These are phyloP conservation scores for Vanessa tameamea DNA, from an alignment of 1,140 invertebrate species.

Conservation along the genomic window DNA sequence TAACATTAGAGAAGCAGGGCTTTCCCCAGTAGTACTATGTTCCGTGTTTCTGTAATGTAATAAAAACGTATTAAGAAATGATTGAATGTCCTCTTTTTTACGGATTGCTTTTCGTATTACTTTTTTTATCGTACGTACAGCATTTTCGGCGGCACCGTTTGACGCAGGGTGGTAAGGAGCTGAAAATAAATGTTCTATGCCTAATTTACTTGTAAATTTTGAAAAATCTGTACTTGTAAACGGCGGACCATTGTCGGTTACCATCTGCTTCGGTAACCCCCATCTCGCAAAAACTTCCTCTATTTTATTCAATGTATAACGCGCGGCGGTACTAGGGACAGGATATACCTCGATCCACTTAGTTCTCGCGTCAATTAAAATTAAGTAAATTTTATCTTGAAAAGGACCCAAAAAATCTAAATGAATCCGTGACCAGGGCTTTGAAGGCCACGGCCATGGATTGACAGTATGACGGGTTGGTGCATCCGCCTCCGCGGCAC, in stretches of 20 bases:
- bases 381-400: too few relatives aligned
- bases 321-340: not conserved
- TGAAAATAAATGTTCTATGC: slow-evolving; percentile 8
- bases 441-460: too few relatives aligned
- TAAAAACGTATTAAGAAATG: slow-evolving; percentile 35
- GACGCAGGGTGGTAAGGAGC: slow-evolving; percentile 35
- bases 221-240: slow-evolving; percentile 3
- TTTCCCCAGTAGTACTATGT: slow-evolving; percentile 34
- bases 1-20: slow-evolving; percentile 34
- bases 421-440: too few relatives aligned
- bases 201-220: slow-evolving; percentile 2
- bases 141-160: slow-evolving; percentile 41
- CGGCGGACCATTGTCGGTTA: slow-evolving; percentile 4
- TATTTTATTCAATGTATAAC: not conserved
- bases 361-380: not conserved
- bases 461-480: too few relatives aligned
- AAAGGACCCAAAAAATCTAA: too few relatives aligned
- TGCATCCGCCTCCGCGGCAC: slow-evolving; percentile 8
- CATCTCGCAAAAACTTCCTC: not conserved
- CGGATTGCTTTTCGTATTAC: slow-evolving; percentile 36
- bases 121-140: slow-evolving; percentile 35
- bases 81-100: slow-evolving; percentile 31
- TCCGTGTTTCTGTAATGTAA: slow-evolving; percentile 38
- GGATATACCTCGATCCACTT: slow-evolving; percentile 6
- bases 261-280: slow-evolving; percentile 1